A percentile compares a stretch with the other conserved stretches of the same genome.
Conservation (phyloP, 2,888 invertebrate species). For the Encarsia formosa region DNA sequence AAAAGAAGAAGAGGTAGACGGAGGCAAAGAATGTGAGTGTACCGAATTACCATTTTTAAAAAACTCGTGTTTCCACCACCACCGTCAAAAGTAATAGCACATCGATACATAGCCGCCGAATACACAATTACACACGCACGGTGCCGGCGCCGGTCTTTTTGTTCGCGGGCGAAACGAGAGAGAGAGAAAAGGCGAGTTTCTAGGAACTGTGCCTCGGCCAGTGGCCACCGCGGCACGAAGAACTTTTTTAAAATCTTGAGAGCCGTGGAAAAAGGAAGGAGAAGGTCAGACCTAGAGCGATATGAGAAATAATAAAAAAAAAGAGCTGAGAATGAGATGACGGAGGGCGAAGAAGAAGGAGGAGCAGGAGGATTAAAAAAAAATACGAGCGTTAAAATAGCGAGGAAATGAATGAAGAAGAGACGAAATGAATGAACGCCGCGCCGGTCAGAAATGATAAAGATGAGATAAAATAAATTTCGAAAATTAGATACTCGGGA, state of each 20-base stretch:
- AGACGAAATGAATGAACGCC: slow-evolving; percentile 5
- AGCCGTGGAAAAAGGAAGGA: slow-evolving; percentile 13
- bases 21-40: no score
- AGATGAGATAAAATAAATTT: no score
- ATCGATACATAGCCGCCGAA: no score
- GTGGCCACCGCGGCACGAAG: slow-evolving; percentile 3
- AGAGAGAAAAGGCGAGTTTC: slow-evolving; percentile 20
- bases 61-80: no score
- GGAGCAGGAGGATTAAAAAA: background rate
- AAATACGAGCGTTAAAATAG: slow-evolving; percentile 12
- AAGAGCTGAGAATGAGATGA: slow-evolving; percentile 1
- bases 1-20: no score
- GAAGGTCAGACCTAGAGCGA: background rate
- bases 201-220: slow-evolving; percentile 16
- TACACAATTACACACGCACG: no score
- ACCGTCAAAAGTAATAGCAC: no score
- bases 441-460: background rate
- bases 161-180: slow-evolving; percentile 5
- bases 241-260: slow-evolving; percentile 6
- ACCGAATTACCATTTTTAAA: no score
- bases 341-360: slow-evolving; percentile 2
- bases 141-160: slow-evolving; percentile 15
- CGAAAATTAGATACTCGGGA: no score
- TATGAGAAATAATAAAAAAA: background rate
- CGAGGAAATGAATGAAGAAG: slow-evolving; percentile 19